Evolutionary conservation across 2,113 vertebrate genomes (phyloP).

Genomic region (Nyctereutes procyonoides): DNA sequence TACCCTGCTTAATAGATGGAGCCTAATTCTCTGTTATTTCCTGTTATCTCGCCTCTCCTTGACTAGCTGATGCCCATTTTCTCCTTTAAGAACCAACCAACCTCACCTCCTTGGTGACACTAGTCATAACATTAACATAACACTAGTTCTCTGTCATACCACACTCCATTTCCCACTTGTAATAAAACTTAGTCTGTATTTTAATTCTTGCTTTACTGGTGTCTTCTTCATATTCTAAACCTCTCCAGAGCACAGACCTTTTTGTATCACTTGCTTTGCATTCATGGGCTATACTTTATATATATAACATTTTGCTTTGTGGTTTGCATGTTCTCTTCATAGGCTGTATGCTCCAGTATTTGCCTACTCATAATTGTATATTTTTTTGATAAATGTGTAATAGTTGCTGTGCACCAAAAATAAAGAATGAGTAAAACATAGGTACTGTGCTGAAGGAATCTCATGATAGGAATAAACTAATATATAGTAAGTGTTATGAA

Average conservation of each 20-base stretch:
- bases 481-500: background rate
- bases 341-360: background rate
- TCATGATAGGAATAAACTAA: background rate
- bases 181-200: background rate
- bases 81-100: background rate
- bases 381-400: background rate
- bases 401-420: background rate
- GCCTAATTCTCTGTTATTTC: background rate
- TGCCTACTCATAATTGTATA: background rate
- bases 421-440: background rate
- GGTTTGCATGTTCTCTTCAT: background rate
- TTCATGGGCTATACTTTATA: background rate
- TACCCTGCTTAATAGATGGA: background rate
- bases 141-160: background rate
- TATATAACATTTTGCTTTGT: background rate
- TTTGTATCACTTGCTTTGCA: slow-evolving; percentile 6
- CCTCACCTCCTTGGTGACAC: background rate
- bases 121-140: no score
- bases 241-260: background rate
- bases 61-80: background rate
- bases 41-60: background rate
- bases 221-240: background rate
- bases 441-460: background rate
- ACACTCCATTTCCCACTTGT: background rate
- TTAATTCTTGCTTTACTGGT: background rate